Percentiles rank a stretch among this genome's conserved stretches.
These are phyloP conservation scores for Stratiolaelaps scimitus DNA, from an alignment of 1,140 invertebrate species.

Conservation along the genomic window DNA sequence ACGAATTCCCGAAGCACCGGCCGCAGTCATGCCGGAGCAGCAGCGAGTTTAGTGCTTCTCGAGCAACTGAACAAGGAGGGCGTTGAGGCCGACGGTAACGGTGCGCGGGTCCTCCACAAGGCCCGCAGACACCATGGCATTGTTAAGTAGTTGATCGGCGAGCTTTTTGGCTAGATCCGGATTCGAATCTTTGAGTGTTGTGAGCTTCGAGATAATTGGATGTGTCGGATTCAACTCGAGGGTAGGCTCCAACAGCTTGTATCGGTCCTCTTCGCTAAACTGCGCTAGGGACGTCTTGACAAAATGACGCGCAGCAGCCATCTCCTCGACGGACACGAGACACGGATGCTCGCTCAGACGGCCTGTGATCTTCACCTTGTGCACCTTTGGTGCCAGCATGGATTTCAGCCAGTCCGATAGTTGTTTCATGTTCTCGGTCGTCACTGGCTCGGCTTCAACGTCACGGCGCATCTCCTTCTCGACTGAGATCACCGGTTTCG, in stretches of 20 bases:
- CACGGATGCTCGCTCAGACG: constrained; percentile 78
- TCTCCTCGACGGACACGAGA: constrained; percentile 83
- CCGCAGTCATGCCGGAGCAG: neutral
- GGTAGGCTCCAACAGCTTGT: constrained; percentile 70
- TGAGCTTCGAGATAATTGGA: constrained; percentile 76
- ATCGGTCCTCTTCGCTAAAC: constrained; percentile 69
- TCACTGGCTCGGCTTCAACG: constrained; percentile 49
- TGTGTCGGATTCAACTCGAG: constrained; percentile 88
- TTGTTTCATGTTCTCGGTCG: constrained; percentile 37
- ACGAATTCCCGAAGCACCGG: neutral
- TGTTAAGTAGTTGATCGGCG: constrained; percentile 71
- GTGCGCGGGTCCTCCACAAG: constrained; percentile 79
- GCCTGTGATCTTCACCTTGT: constrained; percentile 64
- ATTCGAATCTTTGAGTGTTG: constrained; percentile 57
- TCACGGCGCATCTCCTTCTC: constrained; percentile 83
- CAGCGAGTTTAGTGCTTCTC: constrained; percentile 43
- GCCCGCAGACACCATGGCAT: constrained; percentile 87
- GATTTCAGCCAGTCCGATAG: constrained; percentile 56
- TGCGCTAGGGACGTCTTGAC: constrained; percentile 73
- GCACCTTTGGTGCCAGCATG: constrained; percentile 59
- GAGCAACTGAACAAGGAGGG: constrained; percentile 65
- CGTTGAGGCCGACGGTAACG: constrained; percentile 69
- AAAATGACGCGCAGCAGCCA: constrained; percentile 88
- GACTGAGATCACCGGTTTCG: constrained; percentile 65
- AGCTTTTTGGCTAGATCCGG: constrained; percentile 67